A percentile compares a stretch with the other conserved stretches of the same genome.
phyloP scores from a whole-genome alignment of 2,113 vertebrate species.

The Typhlomys cinereus region DNA sequence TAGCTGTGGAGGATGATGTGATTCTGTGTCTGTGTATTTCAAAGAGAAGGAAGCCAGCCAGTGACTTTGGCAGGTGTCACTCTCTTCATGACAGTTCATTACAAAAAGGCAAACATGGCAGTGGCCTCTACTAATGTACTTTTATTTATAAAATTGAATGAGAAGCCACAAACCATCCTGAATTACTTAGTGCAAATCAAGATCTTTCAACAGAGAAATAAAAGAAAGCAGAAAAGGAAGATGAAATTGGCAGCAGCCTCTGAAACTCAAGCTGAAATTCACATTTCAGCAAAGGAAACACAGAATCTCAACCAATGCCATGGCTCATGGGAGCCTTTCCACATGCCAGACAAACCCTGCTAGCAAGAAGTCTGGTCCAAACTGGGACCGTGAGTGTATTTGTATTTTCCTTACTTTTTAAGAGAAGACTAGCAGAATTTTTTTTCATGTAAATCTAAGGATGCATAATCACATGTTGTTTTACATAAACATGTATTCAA shows the following conservation, averaged over 20 bases:
- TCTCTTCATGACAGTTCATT: slow-evolving; percentile 49
- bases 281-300: slow-evolving; percentile 77
- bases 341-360: slow-evolving; percentile 80
- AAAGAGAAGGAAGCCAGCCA: neutral
- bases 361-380: slow-evolving; percentile 76
- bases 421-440: slow-evolving; percentile 81
- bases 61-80: neutral
- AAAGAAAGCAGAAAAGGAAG: slow-evolving; percentile 66
- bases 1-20: neutral
- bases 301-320: slow-evolving; percentile 76
- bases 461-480: slow-evolving; percentile 83
- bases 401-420: slow-evolving; percentile 80
- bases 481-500: slow-evolving; percentile 81
- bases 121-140: slow-evolving; percentile 32
- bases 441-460: slow-evolving; percentile 80
- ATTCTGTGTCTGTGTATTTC: neutral
- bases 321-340: slow-evolving; percentile 69
- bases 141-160: slow-evolving; percentile 72
- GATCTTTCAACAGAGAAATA: slow-evolving; percentile 72
- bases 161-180: slow-evolving; percentile 51
- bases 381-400: slow-evolving; percentile 76
- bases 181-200: slow-evolving; percentile 72
- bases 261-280: slow-evolving; percentile 72
- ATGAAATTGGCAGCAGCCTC: slow-evolving; percentile 71
- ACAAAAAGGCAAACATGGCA: slow-evolving; percentile 59